Evolutionary conservation across 2,888 invertebrate species (phyloP), one percentile per base, ranked within the genome.

Genomic region (Drosophila picticornis): DNA sequence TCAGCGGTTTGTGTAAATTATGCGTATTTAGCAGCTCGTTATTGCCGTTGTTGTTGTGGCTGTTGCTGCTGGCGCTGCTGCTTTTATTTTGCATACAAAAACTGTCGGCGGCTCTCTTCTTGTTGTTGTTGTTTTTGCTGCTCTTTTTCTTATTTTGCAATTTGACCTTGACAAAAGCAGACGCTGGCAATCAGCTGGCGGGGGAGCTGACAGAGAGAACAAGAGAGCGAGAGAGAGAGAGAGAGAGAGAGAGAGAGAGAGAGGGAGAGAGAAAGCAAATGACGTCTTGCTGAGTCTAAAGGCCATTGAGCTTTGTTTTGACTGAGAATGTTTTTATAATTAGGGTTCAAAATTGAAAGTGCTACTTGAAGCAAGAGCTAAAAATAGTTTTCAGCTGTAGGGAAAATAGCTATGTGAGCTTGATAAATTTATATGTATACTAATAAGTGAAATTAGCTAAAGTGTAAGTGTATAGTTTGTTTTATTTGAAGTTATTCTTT

Each of bases 61-160:
- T 55, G 31, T 55, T 40, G 55, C 63, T 52, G 62, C 34, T 43
- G 53, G 50, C 72, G 68, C 46, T 68, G 83, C 81, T 83, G 88
- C 72, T 79, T 85, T 77, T 85, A 74, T 87, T 88, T 85, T 88
- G 83, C 78, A 85, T 66, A 87, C 89, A 87, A 82, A 89, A 87
- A 75, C 87, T 71, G 88, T 89, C 58, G 89, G 85, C 71, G 80
- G 63, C 58, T 77, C 27, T 36, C 38, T 27, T 22, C 4, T 46
- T 60, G 51, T 58, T 57, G 31, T n/a, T 66, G 25, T 52, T 50
- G 13, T 13, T 27, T 52, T 16, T 9, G 16, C 9, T 76, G 59
- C 43, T 67, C 46, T 59, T 73, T 50, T 66, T 40, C 59, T 64
- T 65, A 61, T 31, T 69, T 58, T 51, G 56, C 16, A 56, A 40